Conservation (phyloP, 2,797 vertebrate species). For the Rallus crepitans region DNA sequence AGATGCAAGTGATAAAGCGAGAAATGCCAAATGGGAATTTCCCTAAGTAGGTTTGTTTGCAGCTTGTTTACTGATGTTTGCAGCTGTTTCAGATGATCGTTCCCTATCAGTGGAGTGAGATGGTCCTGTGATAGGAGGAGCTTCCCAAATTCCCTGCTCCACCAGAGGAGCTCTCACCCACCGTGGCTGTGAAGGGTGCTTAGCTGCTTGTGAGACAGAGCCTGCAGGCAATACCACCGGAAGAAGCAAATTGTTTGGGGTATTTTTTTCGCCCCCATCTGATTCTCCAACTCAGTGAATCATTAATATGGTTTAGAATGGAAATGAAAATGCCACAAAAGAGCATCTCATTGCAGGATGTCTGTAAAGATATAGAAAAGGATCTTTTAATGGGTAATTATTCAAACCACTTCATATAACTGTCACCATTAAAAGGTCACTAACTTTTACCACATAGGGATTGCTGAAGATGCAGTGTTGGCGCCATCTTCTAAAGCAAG, state of each 20-base stretch:
- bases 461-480: slow-evolving; percentile 26
- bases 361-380: slow-evolving; percentile 70
- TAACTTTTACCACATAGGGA: slow-evolving; percentile 41
- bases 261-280: neutral
- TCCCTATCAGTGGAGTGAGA: neutral
- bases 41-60: slow-evolving; percentile 47
- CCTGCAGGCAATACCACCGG: neutral
- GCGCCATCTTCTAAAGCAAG: neutral
- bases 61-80: slow-evolving; percentile 38
- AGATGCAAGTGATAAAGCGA: slow-evolving; percentile 37
- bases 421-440: slow-evolving; percentile 76
- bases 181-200: neutral
- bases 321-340: slow-evolving; percentile 73
- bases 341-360: slow-evolving; percentile 68
- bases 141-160: neutral
- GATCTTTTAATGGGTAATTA: slow-evolving; percentile 69
- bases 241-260: slow-evolving; percentile 23
- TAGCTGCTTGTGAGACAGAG: neutral
- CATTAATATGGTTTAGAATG: slow-evolving; percentile 66
- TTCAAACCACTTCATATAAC: slow-evolving; percentile 65
- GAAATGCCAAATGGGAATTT: slow-evolving; percentile 41
- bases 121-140: neutral
- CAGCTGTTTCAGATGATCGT: slow-evolving; percentile 32
- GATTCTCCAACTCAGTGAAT: slow-evolving; percentile 55
- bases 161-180: neutral